Base-by-base conservation (phyloP, 2,113 vertebrate species). In the Rhadina sibilatrix region DNA sequence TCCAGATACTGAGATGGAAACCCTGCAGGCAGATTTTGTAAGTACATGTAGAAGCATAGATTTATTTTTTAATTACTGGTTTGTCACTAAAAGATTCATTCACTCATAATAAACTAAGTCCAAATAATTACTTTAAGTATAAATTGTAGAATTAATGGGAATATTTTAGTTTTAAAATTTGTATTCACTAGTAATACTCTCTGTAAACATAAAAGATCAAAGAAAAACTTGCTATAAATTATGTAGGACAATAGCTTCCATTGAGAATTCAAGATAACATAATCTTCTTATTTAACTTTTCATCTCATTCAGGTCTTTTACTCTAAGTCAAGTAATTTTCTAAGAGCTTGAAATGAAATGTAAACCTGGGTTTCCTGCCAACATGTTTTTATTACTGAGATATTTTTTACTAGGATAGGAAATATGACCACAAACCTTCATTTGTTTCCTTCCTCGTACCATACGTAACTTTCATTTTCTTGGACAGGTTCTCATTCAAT, bases 121-220 rank as follows among this genome's bases (percentile, higher is more conserved):
- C 56, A 91, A 92, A 91, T 95, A 91, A 94, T 91, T 91, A 95
- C 66, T 92, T 14, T 70, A 76, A 77, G 24, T 82, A 63, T 52
- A 64, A 94, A 57, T 35, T 92, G 40, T 64, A 87, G 65, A 94
- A 91, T 75, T 92, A 87, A 82, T 9, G 0, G 31, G 20, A 56
- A 31, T 33, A 78, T 84, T 91, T 89, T 66, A 52, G 15, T 24
- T 83, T 89, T 66, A 81, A 78, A 86, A 81, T 78, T 74, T 93
- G n/a, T 47, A 68, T 90, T 94, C 77, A 63, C 60, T 60, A 78
- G 38, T 89, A 89, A 77, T 31, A 83, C 3, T 12, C 5, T 70
- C 64, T 89, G 72, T 87, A 95, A 93, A 96, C 69, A 90, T 18
- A 60, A 83, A 95, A 87, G 83, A 97, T 94, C 93, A 97, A 96